A percentile compares a stretch with the other conserved stretches of the same genome.
These are phyloP conservation scores for Yponomeuta evonymella DNA, from an alignment of 2,888 invertebrate species.

Conservation along the genomic window DNA sequence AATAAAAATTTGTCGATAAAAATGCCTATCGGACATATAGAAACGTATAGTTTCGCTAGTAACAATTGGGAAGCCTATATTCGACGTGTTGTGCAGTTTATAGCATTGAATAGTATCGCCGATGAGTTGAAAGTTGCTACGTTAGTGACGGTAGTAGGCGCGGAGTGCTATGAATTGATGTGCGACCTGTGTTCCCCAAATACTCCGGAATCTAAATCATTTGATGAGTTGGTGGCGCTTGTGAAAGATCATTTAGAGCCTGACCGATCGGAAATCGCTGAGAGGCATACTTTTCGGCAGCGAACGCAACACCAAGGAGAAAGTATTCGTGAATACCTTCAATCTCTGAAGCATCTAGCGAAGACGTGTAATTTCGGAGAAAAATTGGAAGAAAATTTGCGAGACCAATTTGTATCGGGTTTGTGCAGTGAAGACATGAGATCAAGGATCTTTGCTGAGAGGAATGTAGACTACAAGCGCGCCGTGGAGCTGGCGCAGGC, in stretches of 20 bases:
- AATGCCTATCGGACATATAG: constrained; percentile 2
- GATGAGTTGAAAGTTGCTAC: constrained; percentile 8
- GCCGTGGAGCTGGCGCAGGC: constrained; percentile 13
- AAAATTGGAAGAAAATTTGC: constrained; percentile 13
- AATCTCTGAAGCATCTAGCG: constrained; percentile 10
- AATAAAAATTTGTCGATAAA: not conserved
- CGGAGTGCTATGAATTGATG: constrained; percentile 6
- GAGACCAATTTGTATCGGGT: constrained; percentile 15
- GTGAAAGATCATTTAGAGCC: constrained; percentile 13
- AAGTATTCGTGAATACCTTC: constrained; percentile 10
- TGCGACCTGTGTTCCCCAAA: not conserved
- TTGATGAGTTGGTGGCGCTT: constrained; percentile 2
- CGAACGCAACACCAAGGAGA: constrained; percentile 10
- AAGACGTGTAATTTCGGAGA: constrained; percentile 15
- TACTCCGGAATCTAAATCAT: constrained; percentile 7
- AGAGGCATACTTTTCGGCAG: not conserved
- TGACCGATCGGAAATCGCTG: constrained; percentile 13
- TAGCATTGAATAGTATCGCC: not conserved
- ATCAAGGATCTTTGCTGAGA: constrained; percentile 11
- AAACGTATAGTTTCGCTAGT: not conserved
- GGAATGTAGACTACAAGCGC: constrained; percentile 12
- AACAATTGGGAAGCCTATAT: too few relatives aligned
- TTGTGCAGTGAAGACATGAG: constrained; percentile 13
- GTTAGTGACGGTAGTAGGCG: constrained; percentile 13
- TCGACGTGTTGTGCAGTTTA: too few relatives aligned